A percentile compares a stretch with the other conserved stretches of the same genome.
Evolutionary conservation across 2,888 invertebrate genomes (phyloP).

Genomic region (Agrotis ipsilon): DNA sequence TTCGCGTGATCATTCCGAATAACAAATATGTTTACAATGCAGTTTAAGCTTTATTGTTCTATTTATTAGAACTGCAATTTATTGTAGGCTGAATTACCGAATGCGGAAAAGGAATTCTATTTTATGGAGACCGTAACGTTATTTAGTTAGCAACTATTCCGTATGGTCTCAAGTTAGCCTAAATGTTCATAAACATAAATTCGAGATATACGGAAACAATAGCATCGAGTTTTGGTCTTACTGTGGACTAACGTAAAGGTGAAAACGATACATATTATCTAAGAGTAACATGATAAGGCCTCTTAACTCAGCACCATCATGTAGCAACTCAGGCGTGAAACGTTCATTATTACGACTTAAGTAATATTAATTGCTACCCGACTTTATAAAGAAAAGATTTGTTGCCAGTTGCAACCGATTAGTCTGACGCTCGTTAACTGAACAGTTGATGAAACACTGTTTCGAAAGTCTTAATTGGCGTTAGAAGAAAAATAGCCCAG

Average conservation of each 20-base stretch:
- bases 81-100: constrained; percentile 31
- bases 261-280: constrained; percentile 57
- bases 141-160: constrained; percentile 33
- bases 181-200: constrained; percentile 41
- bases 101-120: constrained; percentile 57
- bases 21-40: constrained; percentile 12
- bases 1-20: neutral
- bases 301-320: constrained; percentile 61
- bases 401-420: constrained; percentile 80
- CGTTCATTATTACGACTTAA: constrained; percentile 83
- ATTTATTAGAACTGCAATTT: constrained; percentile 21
- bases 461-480: constrained; percentile 82
- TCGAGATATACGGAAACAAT: constrained; percentile 44
- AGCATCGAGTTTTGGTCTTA: neutral
- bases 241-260: neutral
- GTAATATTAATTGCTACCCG: constrained; percentile 87
- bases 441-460: constrained; percentile 75
- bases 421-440: constrained; percentile 77
- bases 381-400: constrained; percentile 83
- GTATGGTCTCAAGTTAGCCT: constrained; percentile 28
- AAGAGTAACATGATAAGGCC: constrained; percentile 59
- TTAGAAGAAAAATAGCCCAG: constrained; percentile 60
- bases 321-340: constrained; percentile 80
- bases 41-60: constrained; percentile 12
- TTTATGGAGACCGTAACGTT: constrained; percentile 43